Evolutionary conservation across 2,888 invertebrate species (phyloP).

Genomic region (Trissonchulus sp.): DNA sequence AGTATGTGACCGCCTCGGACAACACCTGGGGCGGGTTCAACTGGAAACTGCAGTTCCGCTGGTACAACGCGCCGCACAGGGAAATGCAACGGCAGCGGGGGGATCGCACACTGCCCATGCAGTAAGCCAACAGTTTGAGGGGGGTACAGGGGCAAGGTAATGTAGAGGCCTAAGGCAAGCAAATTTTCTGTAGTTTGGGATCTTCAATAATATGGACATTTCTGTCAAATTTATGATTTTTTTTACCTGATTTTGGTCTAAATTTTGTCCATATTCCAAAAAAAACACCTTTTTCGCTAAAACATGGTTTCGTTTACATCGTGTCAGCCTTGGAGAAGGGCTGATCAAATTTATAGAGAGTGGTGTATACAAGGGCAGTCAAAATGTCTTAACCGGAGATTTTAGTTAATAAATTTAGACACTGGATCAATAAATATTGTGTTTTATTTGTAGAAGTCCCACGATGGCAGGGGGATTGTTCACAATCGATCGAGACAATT

Average conservation of each 20-base stretch:
- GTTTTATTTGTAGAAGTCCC: slow-evolving; percentile 70
- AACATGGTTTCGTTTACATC: too few relatives aligned
- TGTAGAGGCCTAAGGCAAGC: not conserved
- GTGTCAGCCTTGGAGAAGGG: too few relatives aligned
- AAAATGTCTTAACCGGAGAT: too few relatives aligned
- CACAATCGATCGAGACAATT: slow-evolving; percentile 90
- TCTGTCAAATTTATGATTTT: slow-evolving; percentile 20
- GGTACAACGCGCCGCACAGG: slow-evolving; percentile 88
- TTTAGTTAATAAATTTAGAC: too few relatives aligned
- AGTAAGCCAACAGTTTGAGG: slow-evolving; percentile 54
- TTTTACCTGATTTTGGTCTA: too few relatives aligned
- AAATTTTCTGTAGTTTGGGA: not conserved
- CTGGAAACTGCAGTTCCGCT: slow-evolving; percentile 96
- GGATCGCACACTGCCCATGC: slow-evolving; percentile 82
- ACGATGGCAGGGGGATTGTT: slow-evolving; percentile 94
- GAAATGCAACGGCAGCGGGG: slow-evolving; percentile 88
- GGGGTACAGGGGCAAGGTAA: not conserved
- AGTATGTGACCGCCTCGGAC: slow-evolving; percentile 96
- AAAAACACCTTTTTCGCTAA: too few relatives aligned
- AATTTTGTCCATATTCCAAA: too few relatives aligned
- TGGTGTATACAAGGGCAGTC: too few relatives aligned
- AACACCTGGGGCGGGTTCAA: slow-evolving; percentile 99
- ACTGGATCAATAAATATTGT: too few relatives aligned
- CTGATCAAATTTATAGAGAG: too few relatives aligned
- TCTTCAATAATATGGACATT: too few relatives aligned